Percentiles rank a stretch among this genome's conserved stretches.
phyloP scores from a whole-genome alignment of 2,888 invertebrate genomes.

The Byasa hedistus region DNA sequence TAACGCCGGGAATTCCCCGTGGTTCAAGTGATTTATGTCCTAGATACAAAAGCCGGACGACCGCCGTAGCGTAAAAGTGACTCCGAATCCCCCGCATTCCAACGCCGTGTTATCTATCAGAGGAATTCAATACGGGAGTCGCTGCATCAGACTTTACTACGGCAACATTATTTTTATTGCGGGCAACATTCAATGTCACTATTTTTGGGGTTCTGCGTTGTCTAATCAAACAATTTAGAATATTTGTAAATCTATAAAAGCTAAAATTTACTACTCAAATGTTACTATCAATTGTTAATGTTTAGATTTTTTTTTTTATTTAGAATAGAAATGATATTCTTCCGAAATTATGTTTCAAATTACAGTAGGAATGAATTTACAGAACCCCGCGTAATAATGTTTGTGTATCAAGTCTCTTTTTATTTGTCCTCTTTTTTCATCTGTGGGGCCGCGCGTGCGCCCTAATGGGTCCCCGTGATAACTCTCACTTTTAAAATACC shows the following conservation, averaged over 20 bases:
- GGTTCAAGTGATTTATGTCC: conserved; percentile 11
- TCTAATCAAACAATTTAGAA: neutral
- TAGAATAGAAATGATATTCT: too few relatives aligned
- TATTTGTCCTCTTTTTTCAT: conserved; percentile 49
- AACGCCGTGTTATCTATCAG: conserved; percentile 46
- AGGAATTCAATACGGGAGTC: conserved; percentile 62
- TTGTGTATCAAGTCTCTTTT: conserved; percentile 10
- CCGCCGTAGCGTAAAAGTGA: conserved; percentile 15
- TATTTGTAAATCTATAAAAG: neutral
- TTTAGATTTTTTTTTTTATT: neutral
- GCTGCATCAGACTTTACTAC: conserved; percentile 50
- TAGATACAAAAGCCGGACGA: conserved; percentile 33
- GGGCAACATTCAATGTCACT: conserved; percentile 41
- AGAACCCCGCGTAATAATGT: conserved; percentile 39
- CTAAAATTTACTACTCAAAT: neutral
- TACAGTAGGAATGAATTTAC: conserved; percentile 24
- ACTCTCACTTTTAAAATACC: conserved; percentile 73
- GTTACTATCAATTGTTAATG: neutral
- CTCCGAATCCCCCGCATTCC: conserved; percentile 35
- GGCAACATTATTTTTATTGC: conserved; percentile 63
- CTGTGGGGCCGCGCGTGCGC: conserved; percentile 75
- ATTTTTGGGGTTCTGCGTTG: conserved; percentile 33
- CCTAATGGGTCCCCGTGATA: conserved; percentile 77
- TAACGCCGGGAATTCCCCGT: conserved; percentile 15
- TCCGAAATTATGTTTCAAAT: neutral